Percentiles rank a stretch among this genome's conserved stretches.
These are phyloP conservation scores for Ochotona curzoniae DNA, from an alignment of 2,113 vertebrate genomes.

Conservation along the genomic window DNA sequence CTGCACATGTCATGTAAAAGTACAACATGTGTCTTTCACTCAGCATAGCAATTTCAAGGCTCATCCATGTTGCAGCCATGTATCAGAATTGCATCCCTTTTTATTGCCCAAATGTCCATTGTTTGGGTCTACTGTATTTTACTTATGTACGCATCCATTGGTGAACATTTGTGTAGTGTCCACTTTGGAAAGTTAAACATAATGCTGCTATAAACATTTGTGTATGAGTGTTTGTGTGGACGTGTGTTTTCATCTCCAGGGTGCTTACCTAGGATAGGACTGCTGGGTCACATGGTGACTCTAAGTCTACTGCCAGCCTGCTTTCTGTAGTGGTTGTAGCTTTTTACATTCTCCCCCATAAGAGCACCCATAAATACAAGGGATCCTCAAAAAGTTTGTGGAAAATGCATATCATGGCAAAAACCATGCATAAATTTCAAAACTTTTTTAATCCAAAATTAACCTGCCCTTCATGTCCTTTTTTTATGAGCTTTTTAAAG, in stretches of 20 bases:
- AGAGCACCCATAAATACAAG: no score
- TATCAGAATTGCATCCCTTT: background rate
- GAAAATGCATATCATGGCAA: no score
- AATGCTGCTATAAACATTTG: background rate
- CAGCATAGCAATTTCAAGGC: background rate
- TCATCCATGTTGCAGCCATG: background rate
- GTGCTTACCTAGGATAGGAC: background rate
- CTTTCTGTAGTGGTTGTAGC: background rate
- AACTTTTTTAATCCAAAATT: no score
- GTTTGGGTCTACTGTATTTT: background rate
- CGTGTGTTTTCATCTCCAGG: background rate
- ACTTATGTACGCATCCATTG: background rate
- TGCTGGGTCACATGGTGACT: background rate
- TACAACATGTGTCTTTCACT: slow-evolving; percentile 20
- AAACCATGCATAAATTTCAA: no score
- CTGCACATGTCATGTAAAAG: background rate
- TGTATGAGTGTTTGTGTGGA: slow-evolving; percentile 26
- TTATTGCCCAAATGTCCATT: background rate
- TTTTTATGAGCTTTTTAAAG: background rate
- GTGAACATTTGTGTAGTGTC: slow-evolving; percentile 10
- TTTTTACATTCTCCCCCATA: background rate
- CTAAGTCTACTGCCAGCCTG: background rate
- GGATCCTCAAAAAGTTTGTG: no score
- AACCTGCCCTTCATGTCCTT: background rate
- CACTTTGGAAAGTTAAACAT: background rate